These are phyloP conservation scores for Hippocampus kuda DNA, from an alignment of 2,797 vertebrate genomes.

Conservation along the genomic window DNA sequence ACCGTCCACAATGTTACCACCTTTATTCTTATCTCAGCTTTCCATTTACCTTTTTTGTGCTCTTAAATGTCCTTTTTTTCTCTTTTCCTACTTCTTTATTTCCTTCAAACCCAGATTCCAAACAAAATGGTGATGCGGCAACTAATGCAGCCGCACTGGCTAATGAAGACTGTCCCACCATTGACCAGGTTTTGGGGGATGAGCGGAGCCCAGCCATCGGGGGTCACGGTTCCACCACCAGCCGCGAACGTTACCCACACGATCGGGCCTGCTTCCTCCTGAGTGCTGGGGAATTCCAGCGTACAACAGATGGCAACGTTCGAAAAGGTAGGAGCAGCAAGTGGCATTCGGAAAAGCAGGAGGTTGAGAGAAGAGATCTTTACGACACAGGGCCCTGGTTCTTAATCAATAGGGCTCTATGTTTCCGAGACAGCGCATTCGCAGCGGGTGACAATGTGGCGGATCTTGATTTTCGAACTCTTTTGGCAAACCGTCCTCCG, in stretches of 20 bases:
- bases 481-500: background rate
- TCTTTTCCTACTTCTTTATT: background rate
- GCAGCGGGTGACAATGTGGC: too few species aligned
- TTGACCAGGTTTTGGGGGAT: constrained; percentile 87
- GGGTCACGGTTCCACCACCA: constrained; percentile 57
- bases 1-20: background rate
- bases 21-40: background rate
- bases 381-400: background rate
- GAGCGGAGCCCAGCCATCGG: constrained; percentile 78
- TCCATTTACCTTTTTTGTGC: background rate
- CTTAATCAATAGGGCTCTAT: background rate
- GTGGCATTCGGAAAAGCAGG: background rate
- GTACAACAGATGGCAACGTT: constrained; percentile 83
- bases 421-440: too few species aligned
- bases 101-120: constrained; percentile 66
- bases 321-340: constrained; percentile 78
- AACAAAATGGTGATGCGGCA: constrained; percentile 77
- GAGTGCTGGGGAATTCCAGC: constrained; percentile 79
- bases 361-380: background rate
- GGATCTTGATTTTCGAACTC: too few species aligned
- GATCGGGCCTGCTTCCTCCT: constrained; percentile 89
- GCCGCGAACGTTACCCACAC: constrained; percentile 79
- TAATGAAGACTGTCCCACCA: constrained; percentile 87
- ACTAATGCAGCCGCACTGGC: constrained; percentile 82
- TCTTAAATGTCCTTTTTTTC: background rate